A percentile compares a stretch with the other conserved stretches of the same genome.
Conservation (phyloP, 2,888 invertebrate genomes). For the Drosophila pullipes region DNA sequence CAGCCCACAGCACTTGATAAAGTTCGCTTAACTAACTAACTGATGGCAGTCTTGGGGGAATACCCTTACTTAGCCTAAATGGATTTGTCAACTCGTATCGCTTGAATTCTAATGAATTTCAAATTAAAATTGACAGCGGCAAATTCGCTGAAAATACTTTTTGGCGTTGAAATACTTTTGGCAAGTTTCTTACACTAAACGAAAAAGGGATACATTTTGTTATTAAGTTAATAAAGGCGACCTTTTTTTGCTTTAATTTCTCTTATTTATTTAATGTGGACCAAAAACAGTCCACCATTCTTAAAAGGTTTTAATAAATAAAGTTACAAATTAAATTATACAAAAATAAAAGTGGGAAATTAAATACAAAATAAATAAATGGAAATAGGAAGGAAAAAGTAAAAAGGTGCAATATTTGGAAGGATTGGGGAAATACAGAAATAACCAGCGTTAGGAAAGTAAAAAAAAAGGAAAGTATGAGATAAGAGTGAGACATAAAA, state of each 20-base stretch:
- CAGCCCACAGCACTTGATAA: conserved; percentile 33
- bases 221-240: background rate
- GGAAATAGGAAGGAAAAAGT: background rate
- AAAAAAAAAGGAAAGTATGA: background rate
- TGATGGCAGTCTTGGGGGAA: conserved; percentile 16
- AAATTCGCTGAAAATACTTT: conserved; percentile 3
- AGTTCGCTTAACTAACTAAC: conserved; percentile 20
- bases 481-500: background rate
- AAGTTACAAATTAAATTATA: background rate
- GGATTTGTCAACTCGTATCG: background rate
- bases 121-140: conserved; percentile 9
- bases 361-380: background rate
- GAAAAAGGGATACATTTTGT: background rate
- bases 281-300: no score
- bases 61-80: conserved; percentile 19
- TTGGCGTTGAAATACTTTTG: background rate
- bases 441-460: background rate
- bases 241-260: background rate
- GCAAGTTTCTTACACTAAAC: background rate
- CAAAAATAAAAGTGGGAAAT: background rate
- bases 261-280: background rate
- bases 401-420: background rate
- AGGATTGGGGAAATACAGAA: background rate
- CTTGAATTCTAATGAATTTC: background rate
- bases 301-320: background rate